Percentiles rank a stretch among this genome's conserved stretches.
phyloP scores from a whole-genome alignment of 1,140 invertebrate genomes.

The Rhagoletis zephyria region DNA sequence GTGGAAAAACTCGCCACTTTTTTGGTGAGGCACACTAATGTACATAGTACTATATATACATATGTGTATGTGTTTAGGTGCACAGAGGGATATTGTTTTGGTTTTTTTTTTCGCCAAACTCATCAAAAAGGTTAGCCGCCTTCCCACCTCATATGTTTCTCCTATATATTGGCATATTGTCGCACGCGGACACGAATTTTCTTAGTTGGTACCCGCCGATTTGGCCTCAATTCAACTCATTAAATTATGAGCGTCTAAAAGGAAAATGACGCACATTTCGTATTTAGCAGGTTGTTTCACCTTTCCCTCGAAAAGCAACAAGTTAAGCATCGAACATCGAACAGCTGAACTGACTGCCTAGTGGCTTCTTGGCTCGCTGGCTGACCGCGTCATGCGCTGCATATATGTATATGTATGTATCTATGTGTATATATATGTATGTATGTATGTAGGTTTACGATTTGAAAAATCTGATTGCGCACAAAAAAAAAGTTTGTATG shows the following conservation, averaged over 20 bases:
- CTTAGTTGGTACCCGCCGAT: neutral
- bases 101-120: too few relatives aligned
- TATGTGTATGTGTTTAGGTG: too few relatives aligned
- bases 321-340: neutral
- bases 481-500: slow-evolving; percentile 2
- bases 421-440: too few relatives aligned
- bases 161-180: neutral
- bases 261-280: slow-evolving; percentile 62
- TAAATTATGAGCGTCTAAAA: slow-evolving; percentile 55
- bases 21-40: too few relatives aligned
- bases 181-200: neutral
- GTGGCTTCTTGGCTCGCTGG: neutral
- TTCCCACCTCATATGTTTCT: neutral
- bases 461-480: slow-evolving; percentile 12
- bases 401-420: too few relatives aligned
- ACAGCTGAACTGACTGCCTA: neutral
- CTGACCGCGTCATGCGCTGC: slow-evolving; percentile 7
- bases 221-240: slow-evolving; percentile 56
- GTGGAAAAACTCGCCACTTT: too few relatives aligned
- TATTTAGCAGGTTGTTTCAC: slow-evolving; percentile 63
- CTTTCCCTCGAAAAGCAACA: slow-evolving; percentile 6
- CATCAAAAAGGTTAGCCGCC: neutral
- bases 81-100: too few relatives aligned
- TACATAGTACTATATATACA: too few relatives aligned
- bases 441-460: neutral